Base-by-base conservation (phyloP, 2,797 vertebrate species). In the Pseudomugil tenellus region DNA sequence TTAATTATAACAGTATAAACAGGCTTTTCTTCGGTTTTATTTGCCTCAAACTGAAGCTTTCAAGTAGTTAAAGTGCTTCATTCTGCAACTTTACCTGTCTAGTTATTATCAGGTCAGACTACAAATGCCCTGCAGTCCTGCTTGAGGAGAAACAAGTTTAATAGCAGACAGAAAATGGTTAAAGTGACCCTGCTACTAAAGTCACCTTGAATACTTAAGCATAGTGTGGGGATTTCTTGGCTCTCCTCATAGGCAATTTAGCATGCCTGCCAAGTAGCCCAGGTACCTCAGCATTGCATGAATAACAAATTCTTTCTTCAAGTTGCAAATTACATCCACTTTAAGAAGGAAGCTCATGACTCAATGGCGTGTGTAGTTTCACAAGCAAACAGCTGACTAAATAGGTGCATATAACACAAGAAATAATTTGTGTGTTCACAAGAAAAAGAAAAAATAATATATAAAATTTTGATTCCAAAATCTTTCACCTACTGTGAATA, bases 151-250 rank as follows among this genome's bases (percentile, higher is more conserved):
- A 61, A 76, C 62, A 72, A 66, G 70, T 77, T 56, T 61, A 84
- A 84, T 81, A 70, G 64, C 81, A 35, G 49, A 76, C 62, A 74
- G 65, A 79, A 87, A 77, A 85, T 55, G 70, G 61, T 84, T 81
- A 71, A 83, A 85, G 66, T 80, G 81, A 84, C 79, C 77, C 76
- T 43, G 53, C 63, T 72, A 56, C 52, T 80, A 58, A 64, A 86
- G 80, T 89, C 84, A 90, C 89, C 88, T 87, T 90, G 85, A 87
- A 83, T 82, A 23, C 61, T 86, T 84, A 56, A 64, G 70, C 66
- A 54, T 57, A 25, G 63, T 53, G 63, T 41, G 32, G 80, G 74
- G 76, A 85, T 56, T 57, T 71, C 67, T 79, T 77, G 34, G 53
- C 67, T 29, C 67, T 82, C 65, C 79, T 77, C 58, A 76, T 79